A percentile compares a stretch with the other conserved stretches of the same genome.
phyloP scores from a whole-genome alignment of 2,888 invertebrate genomes.

The Drosophila formosana region DNA sequence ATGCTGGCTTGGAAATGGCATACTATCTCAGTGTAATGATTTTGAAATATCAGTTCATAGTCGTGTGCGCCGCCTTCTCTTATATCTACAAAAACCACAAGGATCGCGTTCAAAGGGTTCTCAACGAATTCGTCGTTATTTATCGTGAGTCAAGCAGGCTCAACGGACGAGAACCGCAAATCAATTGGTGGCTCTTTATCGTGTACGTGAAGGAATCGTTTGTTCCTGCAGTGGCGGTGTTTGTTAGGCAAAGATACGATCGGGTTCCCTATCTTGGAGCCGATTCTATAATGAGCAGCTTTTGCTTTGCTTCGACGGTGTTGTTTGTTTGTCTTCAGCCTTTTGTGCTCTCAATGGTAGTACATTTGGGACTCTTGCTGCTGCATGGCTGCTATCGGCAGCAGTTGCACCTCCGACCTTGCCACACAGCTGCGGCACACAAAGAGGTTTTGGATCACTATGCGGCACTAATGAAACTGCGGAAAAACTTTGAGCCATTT shows the following conservation, averaged over 20 bases:
- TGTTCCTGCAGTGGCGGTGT: accelerated
- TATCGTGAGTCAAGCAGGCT: slow-evolving; percentile 22
- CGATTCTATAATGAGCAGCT: accelerated
- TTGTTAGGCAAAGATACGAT: accelerated
- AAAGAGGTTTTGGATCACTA: slow-evolving; percentile 33
- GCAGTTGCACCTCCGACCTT: not conserved
- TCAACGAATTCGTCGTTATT: slow-evolving; percentile 40
- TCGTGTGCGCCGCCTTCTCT: not conserved
- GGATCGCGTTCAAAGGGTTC: slow-evolving; percentile 6
- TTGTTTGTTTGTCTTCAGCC: slow-evolving; percentile 54
- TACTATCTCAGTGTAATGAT: slow-evolving; percentile 14
- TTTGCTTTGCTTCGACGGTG: not conserved
- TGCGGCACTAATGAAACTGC: slow-evolving; percentile 37
- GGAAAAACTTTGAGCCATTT: slow-evolving; percentile 38
- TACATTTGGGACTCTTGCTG: slow-evolving; percentile 43
- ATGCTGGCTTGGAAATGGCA: not conserved
- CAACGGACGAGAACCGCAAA: slow-evolving; percentile 22
- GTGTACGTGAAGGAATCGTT: not conserved
- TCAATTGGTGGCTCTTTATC: slow-evolving; percentile 45
- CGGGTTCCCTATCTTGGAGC: not conserved
- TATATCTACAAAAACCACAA: slow-evolving; percentile 30
- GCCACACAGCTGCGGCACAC: not conserved
- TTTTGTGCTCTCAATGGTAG: slow-evolving; percentile 19
- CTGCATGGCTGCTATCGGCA: slow-evolving; percentile 39
- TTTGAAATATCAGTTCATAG: slow-evolving; percentile 11